Percentiles rank a stretch among this genome's conserved stretches.
Conservation (phyloP, 1,140 invertebrate species). For the Sitobion miscanthi region DNA sequence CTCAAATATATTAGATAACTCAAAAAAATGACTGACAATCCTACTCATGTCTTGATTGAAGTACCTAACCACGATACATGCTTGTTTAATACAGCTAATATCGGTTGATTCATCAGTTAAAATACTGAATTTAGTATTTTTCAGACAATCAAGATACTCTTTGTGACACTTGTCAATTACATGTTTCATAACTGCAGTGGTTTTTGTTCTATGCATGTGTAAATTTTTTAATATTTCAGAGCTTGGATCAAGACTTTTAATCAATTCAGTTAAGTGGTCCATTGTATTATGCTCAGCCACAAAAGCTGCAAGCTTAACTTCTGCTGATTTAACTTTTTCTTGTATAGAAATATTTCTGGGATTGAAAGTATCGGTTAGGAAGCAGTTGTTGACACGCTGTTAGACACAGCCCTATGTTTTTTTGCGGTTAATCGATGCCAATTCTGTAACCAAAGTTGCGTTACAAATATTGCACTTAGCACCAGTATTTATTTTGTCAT, state of each 20-base stretch:
- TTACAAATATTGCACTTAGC: no score
- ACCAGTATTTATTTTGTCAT: no score
- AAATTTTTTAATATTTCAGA: neutral
- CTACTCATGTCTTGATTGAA: no score
- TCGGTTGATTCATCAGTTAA: no score
- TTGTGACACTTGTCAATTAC: neutral
- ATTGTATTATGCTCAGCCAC: neutral
- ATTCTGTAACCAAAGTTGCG: neutral
- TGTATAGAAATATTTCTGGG: neutral
- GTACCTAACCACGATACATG: no score
- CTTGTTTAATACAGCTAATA: no score
- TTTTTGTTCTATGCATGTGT: neutral
- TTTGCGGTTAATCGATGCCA: neutral
- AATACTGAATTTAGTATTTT: no score
- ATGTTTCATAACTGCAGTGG: neutral
- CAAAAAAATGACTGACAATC: neutral
- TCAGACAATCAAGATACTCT: neutral
- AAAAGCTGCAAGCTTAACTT: neutral
- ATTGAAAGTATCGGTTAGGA: neutral
- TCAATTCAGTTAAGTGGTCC: neutral
- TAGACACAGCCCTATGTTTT: neutral
- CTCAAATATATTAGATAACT: neutral
- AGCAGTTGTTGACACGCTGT: neutral
- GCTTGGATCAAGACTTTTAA: neutral
- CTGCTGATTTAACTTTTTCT: neutral